These are phyloP conservation scores for Clunio marinus DNA, from an alignment of 2,888 invertebrate genomes.

Conservation along the genomic window DNA sequence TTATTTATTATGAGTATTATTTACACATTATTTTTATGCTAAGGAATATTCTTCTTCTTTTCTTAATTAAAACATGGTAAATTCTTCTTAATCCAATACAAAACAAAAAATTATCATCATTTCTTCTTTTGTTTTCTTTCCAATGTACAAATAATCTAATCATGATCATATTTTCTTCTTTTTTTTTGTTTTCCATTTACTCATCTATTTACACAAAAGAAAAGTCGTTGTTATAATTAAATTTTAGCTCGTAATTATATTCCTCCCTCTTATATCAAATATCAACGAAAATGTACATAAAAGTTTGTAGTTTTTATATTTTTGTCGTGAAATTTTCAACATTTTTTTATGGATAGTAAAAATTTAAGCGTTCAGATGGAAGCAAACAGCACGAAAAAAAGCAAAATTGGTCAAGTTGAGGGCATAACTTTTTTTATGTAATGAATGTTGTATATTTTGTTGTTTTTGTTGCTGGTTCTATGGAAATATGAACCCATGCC, in stretches of 20 bases:
- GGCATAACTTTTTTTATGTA: background rate
- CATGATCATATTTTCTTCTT: too few relatives aligned
- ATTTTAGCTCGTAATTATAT: background rate
- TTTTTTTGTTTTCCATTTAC: too few relatives aligned
- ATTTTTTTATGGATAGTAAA: background rate
- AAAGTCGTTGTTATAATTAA: background rate
- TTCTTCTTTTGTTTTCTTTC: background rate
- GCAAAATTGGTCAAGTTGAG: constrained; percentile 2
- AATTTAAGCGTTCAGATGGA: background rate
- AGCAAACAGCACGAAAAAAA: background rate
- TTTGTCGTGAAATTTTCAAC: background rate
- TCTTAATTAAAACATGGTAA: background rate
- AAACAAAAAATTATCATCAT: background rate
- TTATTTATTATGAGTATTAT: background rate
- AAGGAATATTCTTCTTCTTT: background rate
- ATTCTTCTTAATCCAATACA: background rate
- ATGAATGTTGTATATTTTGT: too few relatives aligned
- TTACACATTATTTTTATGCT: background rate
- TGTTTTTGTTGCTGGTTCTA: background rate
- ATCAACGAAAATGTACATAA: background rate
- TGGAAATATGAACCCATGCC: background rate
- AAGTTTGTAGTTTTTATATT: background rate
- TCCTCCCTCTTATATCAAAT: background rate
- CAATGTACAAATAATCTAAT: background rate
- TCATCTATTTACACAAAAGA: background rate